Base-by-base conservation (phyloP, 2,113 vertebrate genomes). In the Aythya baeri region DNA sequence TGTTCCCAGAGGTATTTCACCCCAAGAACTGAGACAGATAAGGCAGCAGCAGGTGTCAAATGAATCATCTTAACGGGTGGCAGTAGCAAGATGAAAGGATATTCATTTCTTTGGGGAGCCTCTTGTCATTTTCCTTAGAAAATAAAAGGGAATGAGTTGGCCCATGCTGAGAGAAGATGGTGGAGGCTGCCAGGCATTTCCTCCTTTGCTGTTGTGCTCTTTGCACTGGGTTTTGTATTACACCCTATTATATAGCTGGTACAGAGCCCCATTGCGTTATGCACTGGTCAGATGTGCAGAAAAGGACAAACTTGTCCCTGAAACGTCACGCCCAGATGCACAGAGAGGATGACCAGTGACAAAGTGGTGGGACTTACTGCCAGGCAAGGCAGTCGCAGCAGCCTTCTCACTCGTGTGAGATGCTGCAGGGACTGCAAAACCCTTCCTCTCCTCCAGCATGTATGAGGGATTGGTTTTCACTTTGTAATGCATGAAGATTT, bases 1-100 rank as follows among this genome's bases (percentile, higher is more conserved):
- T 79, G 58, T 89, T 94, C 93, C 74, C 88, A 89, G 77, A 89
- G 58, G 77, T 89, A 55, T 93, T 91, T 94, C 89, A 87, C 91
- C 93, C 91, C 83, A 91, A 91, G 83, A 86, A 63, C 41, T 76
- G 88, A 91, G 83, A 91, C n/a, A 82, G 76, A 75, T 93, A 66
- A 94, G 62, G 71, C 88, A 92, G 81, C 81, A 85, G 81, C 86
- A 59, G 25, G 81, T 96, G 92, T 84, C 91, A 83, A 83, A 83
- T 94, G 76, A 91, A 89, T 93, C 84, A 96, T 97, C 70, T 61
- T 83, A 96, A 72, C 2, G 2, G 80, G 63, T 84, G 43, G 71
- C 83, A 86, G 80, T 62, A 79, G 62, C 46, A 86, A 89, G 74
- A 91, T 82, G 66, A 93, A 91, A 96, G 71, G 67, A 80, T 81